These are phyloP conservation scores for Hippocampus abdominalis DNA, from an alignment of 2,113 vertebrate species.

Conservation along the genomic window DNA sequence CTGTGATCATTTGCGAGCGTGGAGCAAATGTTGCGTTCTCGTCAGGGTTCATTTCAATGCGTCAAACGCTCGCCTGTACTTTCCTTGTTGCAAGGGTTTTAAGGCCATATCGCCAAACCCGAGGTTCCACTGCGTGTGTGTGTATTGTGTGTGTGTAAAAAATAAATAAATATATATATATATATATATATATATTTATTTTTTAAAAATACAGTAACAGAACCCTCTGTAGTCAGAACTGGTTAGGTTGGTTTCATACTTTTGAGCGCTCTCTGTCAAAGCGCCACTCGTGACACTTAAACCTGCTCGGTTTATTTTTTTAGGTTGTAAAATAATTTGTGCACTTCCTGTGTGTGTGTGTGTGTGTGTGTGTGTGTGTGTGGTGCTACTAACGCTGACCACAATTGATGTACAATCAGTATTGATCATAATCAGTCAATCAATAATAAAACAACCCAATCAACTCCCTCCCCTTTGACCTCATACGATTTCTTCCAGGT, in stretches of 20 bases:
- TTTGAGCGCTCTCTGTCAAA: background rate
- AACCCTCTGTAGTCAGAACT: background rate
- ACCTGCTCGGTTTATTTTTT: constrained; percentile 4
- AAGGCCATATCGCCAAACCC: no score
- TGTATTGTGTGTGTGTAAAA: no score
- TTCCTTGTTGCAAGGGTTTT: no score
- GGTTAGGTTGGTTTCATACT: background rate
- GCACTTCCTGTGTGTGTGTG: constrained; percentile 3
- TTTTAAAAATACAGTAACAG: no score
- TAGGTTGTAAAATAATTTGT: background rate
- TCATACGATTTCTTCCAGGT: constrained; percentile 78
- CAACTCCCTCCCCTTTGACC: constrained; percentile 71
- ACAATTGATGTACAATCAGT: constrained; percentile 13
- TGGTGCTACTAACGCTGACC: constrained; percentile 42
- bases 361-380: background rate
- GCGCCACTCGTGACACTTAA: constrained; percentile 1
- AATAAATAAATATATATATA: no score
- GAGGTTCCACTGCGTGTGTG: background rate
- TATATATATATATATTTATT: no score
- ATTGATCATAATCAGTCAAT: constrained; percentile 17
- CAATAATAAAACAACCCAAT: constrained; percentile 28
- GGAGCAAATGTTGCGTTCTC: no score
- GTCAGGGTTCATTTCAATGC: no score
- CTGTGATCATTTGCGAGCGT: no score
- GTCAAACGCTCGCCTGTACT: no score